These are phyloP conservation scores for Plodia interpunctella DNA, from an alignment of 1,140 invertebrate genomes.

Conservation along the genomic window DNA sequence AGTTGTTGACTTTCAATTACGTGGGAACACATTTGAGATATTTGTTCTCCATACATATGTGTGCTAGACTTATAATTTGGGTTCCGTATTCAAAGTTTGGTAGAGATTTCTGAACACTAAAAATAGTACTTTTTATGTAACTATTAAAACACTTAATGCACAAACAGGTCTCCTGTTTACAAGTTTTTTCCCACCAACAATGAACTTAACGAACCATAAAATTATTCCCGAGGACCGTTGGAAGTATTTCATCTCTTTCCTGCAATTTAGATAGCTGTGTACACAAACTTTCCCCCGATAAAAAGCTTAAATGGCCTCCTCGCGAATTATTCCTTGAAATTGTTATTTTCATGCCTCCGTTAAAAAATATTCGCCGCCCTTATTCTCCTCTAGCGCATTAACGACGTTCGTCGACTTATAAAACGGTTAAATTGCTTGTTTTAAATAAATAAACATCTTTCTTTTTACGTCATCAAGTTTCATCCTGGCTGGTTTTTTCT, in stretches of 20 bases:
- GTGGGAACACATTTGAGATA: neutral
- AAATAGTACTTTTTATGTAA: no score
- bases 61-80: constrained; percentile 35
- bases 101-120: no score
- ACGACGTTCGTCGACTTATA: constrained; percentile 52
- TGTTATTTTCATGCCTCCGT: constrained; percentile 60
- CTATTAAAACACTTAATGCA: no score
- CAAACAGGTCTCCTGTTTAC: no score
- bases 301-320: constrained; percentile 65
- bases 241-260: constrained; percentile 53
- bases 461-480: constrained; percentile 34
- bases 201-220: constrained; percentile 62
- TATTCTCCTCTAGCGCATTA: constrained; percentile 45
- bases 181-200: constrained; percentile 45
- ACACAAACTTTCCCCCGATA: constrained; percentile 65
- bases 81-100: no score
- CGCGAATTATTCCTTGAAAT: constrained; percentile 65
- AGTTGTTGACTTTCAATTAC: constrained; percentile 5
- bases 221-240: constrained; percentile 61
- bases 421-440: constrained; percentile 56
- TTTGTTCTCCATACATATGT: constrained; percentile 25
- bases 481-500: constrained; percentile 20
- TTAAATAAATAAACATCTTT: constrained; percentile 61
- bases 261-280: constrained; percentile 62
- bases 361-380: constrained; percentile 46